A percentile compares a stretch with the other conserved stretches of the same genome.
These are phyloP conservation scores for Saturnia pavonia DNA, from an alignment of 2,888 invertebrate species.

Conservation along the genomic window DNA sequence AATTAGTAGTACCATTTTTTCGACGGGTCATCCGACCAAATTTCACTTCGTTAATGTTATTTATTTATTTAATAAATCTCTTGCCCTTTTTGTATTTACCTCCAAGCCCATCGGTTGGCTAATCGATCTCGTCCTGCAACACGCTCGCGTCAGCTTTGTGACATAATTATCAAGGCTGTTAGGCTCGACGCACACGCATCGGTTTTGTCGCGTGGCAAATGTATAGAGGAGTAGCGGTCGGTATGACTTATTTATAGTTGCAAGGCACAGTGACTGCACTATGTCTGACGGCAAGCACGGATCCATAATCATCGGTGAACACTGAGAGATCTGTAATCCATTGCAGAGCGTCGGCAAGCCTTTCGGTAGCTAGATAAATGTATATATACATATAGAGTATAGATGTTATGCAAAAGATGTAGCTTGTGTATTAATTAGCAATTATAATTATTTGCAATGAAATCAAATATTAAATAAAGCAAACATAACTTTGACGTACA, in stretches of 20 bases:
- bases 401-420: neutral
- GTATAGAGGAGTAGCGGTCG: no score
- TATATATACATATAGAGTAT: no score
- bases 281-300: no score
- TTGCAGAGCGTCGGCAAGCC: no score
- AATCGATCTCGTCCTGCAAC: slow-evolving; percentile 2
- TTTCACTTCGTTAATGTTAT: neutral
- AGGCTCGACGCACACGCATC: neutral
- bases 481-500: neutral
- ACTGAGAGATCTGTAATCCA: no score
- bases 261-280: no score
- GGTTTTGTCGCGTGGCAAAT: no score
- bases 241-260: no score
- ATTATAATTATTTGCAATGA: neutral
- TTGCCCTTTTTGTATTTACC: neutral
- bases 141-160: neutral
- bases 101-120: neutral
- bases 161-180: slow-evolving; percentile 2
- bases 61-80: neutral
- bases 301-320: no score
- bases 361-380: no score
- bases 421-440: neutral
- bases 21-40: neutral
- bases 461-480: neutral
- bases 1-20: no score